Base-by-base conservation (phyloP, 2,888 invertebrate genomes). In the Tholera decimalis region DNA sequence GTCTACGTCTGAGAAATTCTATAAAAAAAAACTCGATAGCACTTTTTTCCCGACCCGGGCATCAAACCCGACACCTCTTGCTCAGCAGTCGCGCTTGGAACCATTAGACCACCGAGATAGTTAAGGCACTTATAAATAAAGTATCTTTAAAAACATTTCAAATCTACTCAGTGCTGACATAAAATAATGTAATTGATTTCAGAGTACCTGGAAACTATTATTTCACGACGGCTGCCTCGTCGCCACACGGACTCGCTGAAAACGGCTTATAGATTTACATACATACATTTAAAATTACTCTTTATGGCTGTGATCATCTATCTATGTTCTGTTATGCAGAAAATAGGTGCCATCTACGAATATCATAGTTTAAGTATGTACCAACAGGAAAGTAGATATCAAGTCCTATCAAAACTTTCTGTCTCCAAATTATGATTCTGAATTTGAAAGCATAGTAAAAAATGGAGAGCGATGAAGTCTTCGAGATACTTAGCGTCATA, bases 181-280 rank as follows among this genome's bases (percentile, higher is more conserved):
- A 28, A 20, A 54, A 11, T 69, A 61, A 72, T 26, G 49, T 71
- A 61, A 68, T 79, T 79, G 65, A 72, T 88, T 87, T 62, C 85
- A 92, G 92, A 7, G 41, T 80, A 46, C 89, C 89, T 15, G 94
- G 94, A 30, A 90, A 92, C 80, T 94, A 94, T 77, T 94, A 85
- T 68, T 88, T 94, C 22, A 76, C 81, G 46, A 94, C 94, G 26
- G 83, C 83, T 18, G 83, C 81, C 1, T 67, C 79, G 59, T 77
- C 90, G 57, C 94, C 94, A 1, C 92, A 86, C 71, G 94, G 94
- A 62, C 88, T 92, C 2, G 91, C 90, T 2, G 80, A 78, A 73
- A 81, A 88, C 26, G 94, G 94, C 58, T 77, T 93, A 54, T 92
- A 83, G 58, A 58, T 46, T 59, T 59, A 54, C 30, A 57, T 57